These are phyloP conservation scores for Chelonia mydas DNA, from an alignment of 2,797 vertebrate genomes.

Conservation along the genomic window DNA sequence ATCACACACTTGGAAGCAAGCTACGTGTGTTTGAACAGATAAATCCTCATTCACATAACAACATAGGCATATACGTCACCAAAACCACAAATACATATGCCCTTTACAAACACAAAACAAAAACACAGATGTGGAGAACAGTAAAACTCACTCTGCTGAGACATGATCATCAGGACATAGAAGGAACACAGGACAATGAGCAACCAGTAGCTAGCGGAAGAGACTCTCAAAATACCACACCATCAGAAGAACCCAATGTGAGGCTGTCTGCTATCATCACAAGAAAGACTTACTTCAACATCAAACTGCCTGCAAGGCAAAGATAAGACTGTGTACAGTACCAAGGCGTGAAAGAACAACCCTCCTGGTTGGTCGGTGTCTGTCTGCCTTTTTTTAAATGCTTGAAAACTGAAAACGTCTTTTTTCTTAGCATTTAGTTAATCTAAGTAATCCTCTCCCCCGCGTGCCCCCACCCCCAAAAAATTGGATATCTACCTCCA, in stretches of 20 bases:
- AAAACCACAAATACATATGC: background rate
- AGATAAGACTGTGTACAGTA: rapidly evolving
- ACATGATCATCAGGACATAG: background rate
- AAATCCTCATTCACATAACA: background rate
- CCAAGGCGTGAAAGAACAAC: background rate
- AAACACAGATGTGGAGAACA: background rate
- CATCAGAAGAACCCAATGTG: background rate
- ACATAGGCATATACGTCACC: background rate
- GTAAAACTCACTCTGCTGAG: background rate
- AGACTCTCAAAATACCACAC: background rate
- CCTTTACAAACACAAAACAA: background rate
- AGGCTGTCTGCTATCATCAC: background rate
- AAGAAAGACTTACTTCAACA: background rate
- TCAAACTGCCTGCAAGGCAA: background rate
- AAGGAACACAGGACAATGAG: rapidly evolving
- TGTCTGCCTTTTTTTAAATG: no score
- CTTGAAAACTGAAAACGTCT: background rate
- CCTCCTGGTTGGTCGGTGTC: background rate
- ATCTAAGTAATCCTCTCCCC: background rate
- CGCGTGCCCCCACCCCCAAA: background rate
- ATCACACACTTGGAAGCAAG: background rate
- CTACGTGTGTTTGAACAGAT: background rate
- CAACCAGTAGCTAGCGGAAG: rapidly evolving
- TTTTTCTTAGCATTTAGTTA: background rate
- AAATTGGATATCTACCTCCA: background rate